Percentiles rank a stretch among this genome's conserved stretches.
These are phyloP conservation scores for Periphyllus acericola DNA, from an alignment of 2,888 invertebrate species.

Conservation along the genomic window DNA sequence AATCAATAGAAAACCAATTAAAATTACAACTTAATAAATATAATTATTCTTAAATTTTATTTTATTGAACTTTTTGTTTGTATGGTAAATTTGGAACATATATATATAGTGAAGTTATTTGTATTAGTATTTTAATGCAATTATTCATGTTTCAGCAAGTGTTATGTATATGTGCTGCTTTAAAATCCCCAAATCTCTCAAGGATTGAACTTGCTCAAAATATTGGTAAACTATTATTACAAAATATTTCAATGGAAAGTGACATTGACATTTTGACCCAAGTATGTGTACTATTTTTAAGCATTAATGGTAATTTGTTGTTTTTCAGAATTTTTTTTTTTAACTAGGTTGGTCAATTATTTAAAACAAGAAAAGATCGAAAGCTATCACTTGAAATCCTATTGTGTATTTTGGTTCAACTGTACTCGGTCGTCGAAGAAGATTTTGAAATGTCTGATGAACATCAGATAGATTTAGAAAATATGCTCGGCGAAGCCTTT, in stretches of 20 bases:
- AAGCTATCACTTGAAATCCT: conserved; percentile 72
- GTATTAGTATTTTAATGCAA: not conserved
- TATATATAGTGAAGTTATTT: no score
- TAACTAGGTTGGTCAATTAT: conserved; percentile 67
- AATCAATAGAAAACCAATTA: no score
- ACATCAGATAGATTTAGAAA: conserved; percentile 70
- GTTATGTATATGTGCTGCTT: conserved; percentile 65
- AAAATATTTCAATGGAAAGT: conserved; percentile 69
- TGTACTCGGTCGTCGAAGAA: conserved; percentile 73
- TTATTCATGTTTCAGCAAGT: conserved; percentile 48
- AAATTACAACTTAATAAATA: no score
- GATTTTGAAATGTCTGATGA: conserved; percentile 62
- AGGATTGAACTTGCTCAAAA: conserved; percentile 73
- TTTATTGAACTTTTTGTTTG: no score
- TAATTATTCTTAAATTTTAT: no score
- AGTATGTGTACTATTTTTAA: not conserved
- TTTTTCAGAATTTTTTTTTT: not conserved
- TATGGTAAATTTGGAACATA: no score
- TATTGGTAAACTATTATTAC: conserved; percentile 74
- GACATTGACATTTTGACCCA: conserved; percentile 54
- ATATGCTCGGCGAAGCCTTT: conserved; percentile 36
- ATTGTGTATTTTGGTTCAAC: conserved; percentile 72
- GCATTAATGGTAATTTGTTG: not conserved
- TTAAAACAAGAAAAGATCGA: conserved; percentile 71
- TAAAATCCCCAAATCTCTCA: conserved; percentile 71